phyloP scores from a whole-genome alignment of 2,113 vertebrate species.

The Toxotes chatareus region DNA sequence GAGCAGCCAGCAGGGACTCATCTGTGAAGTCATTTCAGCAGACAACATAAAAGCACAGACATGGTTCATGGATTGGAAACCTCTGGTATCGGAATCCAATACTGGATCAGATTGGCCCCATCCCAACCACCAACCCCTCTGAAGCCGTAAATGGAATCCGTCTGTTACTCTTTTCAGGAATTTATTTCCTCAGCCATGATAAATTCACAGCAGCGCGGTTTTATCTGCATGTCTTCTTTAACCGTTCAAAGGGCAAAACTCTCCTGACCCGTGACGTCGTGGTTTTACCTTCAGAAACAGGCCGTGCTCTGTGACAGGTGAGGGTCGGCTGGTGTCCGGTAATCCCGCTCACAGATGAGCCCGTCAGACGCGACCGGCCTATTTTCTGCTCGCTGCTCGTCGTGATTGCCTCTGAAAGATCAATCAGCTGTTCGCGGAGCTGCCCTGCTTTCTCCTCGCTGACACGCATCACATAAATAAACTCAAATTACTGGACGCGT shows the following conservation, averaged over 20 bases:
- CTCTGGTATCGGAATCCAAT: too few relatives aligned
- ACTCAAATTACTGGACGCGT: slow-evolving; percentile 56
- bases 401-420: slow-evolving; percentile 75
- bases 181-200: not conserved
- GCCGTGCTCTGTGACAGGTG: slow-evolving; percentile 21
- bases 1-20: too few relatives aligned
- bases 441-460: slow-evolving; percentile 34
- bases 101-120: too few relatives aligned
- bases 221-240: not conserved
- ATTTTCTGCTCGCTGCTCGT: slow-evolving; percentile 73
- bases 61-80: too few relatives aligned
- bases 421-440: slow-evolving; percentile 53
- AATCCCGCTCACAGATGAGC: slow-evolving; percentile 52
- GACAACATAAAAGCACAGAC: too few relatives aligned
- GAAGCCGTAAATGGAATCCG: too few relatives aligned
- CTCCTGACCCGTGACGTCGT: not conserved
- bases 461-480: slow-evolving; percentile 70
- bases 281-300: slow-evolving; percentile 3
- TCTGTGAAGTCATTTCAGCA: too few relatives aligned
- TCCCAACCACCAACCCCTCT: too few relatives aligned
- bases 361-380: slow-evolving; percentile 7
- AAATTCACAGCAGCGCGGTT: not conserved
- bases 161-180: too few relatives aligned
- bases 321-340: slow-evolving; percentile 13
- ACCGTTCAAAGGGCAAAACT: too few relatives aligned